Evolutionary conservation across 2,113 vertebrate genomes (phyloP).

Genomic region (Lethenteron camtschaticum): DNA sequence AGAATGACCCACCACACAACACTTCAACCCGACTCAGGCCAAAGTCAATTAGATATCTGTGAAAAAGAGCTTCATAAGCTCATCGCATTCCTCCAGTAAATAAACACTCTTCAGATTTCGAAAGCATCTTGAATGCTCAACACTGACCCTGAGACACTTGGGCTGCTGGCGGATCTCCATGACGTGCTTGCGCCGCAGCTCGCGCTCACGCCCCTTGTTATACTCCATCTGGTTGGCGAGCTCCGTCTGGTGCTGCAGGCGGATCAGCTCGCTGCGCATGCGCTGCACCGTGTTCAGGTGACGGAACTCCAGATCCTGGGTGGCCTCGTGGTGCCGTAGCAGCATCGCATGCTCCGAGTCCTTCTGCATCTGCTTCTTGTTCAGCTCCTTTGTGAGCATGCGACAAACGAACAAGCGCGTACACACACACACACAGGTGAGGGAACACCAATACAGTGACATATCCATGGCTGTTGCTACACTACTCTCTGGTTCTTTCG

Average conservation of each 20-base stretch:
- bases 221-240: slow-evolving; percentile 98
- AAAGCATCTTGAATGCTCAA: no score
- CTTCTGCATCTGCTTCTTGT: slow-evolving; percentile 92
- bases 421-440: no score
- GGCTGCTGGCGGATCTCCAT: slow-evolving; percentile 98
- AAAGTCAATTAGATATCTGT: no score
- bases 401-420: no score
- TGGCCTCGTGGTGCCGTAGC: slow-evolving; percentile 86
- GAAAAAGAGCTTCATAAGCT: no score
- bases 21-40: no score
- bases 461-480: no score
- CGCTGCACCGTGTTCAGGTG: slow-evolving; percentile 84
- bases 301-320: slow-evolving; percentile 95
- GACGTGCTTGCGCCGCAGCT: slow-evolving; percentile 77
- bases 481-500: no score
- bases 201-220: slow-evolving; percentile 86
- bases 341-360: slow-evolving; percentile 95
- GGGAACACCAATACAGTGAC: no score
- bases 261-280: slow-evolving; percentile 72
- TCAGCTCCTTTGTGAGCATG: slow-evolving; percentile 43
- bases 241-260: slow-evolving; percentile 89
- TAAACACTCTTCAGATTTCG: no score
- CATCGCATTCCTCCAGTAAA: slow-evolving; percentile 10
- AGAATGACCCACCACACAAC: no score
- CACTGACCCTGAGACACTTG: slow-evolving; percentile 80